These are phyloP conservation scores for Fragum fragum DNA, from an alignment of 2,888 invertebrate genomes.

Conservation along the genomic window DNA sequence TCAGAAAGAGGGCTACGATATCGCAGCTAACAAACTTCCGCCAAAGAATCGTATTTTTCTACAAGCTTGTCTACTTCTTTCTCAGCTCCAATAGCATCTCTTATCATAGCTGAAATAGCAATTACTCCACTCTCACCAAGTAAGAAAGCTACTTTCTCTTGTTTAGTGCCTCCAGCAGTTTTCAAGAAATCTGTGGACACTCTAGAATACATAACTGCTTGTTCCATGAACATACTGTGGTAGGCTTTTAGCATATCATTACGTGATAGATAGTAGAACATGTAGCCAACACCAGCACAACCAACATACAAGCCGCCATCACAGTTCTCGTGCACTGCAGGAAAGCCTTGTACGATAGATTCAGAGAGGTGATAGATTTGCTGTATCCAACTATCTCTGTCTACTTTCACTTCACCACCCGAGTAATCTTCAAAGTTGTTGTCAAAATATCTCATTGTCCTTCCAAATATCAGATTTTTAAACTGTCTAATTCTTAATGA, in stretches of 20 bases:
- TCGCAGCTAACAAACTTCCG: no score
- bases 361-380: constrained; percentile 69
- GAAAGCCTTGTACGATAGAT: constrained; percentile 73
- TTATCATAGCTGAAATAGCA: constrained; percentile 89
- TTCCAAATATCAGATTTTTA: not conserved
- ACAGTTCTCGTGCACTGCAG: constrained; percentile 75
- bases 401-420: constrained; percentile 69
- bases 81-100: constrained; percentile 86
- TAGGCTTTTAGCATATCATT: constrained; percentile 85
- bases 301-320: constrained; percentile 92
- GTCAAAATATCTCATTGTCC: constrained; percentile 77
- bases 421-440: constrained; percentile 78
- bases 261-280: constrained; percentile 91
- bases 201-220: constrained; percentile 90
- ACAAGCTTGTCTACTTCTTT: constrained; percentile 59
- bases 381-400: constrained; percentile 73
- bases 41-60: constrained; percentile 87
- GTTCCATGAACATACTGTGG: constrained; percentile 88
- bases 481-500: not conserved
- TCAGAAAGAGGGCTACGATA: no score
- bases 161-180: constrained; percentile 80
- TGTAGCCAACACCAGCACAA: constrained; percentile 91
- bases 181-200: constrained; percentile 89
- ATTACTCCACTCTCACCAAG: constrained; percentile 94
- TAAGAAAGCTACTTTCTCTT: constrained; percentile 91